These are phyloP conservation scores for Acronicta psi DNA, from an alignment of 2,888 invertebrate species.

Conservation along the genomic window DNA sequence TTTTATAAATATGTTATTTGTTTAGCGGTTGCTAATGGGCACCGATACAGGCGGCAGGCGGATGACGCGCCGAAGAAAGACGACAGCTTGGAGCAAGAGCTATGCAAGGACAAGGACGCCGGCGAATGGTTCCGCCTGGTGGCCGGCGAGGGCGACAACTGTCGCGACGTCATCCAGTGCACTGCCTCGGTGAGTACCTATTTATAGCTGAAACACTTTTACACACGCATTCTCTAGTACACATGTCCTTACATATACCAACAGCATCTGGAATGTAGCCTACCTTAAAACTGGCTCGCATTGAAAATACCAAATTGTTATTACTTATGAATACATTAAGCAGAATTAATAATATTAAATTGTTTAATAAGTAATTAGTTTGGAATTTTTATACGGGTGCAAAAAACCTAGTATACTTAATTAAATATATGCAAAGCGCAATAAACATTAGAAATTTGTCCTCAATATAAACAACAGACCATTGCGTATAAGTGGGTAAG, in stretches of 20 bases:
- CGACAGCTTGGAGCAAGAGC: slow-evolving; percentile 95
- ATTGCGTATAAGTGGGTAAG: slow-evolving; percentile 52
- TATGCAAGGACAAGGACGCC: slow-evolving; percentile 98
- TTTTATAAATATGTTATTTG: slow-evolving; percentile 51
- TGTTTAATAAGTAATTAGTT: slow-evolving; percentile 28
- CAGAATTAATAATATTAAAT: slow-evolving; percentile 40
- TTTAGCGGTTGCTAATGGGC: slow-evolving; percentile 81
- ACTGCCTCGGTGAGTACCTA: slow-evolving; percentile 94
- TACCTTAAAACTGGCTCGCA: slow-evolving; percentile 47
- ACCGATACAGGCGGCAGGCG: slow-evolving; percentile 91
- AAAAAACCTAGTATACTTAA: slow-evolving; percentile 32
- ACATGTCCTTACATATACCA: slow-evolving; percentile 41
- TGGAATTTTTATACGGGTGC: slow-evolving; percentile 39
- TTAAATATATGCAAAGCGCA: slow-evolving; percentile 53
- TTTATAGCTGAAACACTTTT: slow-evolving; percentile 57
- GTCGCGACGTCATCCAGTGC: slow-evolving; percentile 98
- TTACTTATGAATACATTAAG: slow-evolving; percentile 43
- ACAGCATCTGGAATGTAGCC: slow-evolving; percentile 33
- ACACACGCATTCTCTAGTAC: slow-evolving; percentile 52
- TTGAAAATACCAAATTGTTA: slow-evolving; percentile 36
- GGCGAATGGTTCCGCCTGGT: slow-evolving; percentile 98
- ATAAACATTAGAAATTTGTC: slow-evolving; percentile 57
- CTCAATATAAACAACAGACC: slow-evolving; percentile 59
- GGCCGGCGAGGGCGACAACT: slow-evolving; percentile 96
- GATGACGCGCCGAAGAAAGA: slow-evolving; percentile 93